Conservation (phyloP, 2,113 vertebrate species). For the Elephantulus edwardii region DNA sequence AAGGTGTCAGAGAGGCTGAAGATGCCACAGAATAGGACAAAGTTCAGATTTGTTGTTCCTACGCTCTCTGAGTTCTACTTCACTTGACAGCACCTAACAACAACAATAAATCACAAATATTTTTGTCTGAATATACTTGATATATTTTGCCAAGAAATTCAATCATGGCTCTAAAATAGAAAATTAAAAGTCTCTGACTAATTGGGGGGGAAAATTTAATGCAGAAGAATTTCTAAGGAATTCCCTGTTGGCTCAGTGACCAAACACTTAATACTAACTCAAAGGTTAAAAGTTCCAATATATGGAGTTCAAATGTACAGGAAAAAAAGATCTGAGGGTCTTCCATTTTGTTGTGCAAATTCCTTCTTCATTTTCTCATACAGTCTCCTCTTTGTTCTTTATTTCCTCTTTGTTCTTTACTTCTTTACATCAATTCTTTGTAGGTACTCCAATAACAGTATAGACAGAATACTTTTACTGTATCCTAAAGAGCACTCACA, state of each 20-base stretch:
- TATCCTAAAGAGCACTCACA: not conserved
- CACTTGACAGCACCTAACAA: too few relatives aligned
- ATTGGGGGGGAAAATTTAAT: too few relatives aligned
- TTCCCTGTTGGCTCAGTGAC: not conserved
- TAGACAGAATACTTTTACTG: conserved; percentile 7
- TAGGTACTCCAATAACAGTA: not conserved
- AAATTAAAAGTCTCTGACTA: not conserved
- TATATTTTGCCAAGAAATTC: not conserved
- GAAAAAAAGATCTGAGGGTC: not conserved
- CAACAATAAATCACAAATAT: not conserved
- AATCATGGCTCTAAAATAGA: not conserved
- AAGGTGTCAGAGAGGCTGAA: too few relatives aligned
- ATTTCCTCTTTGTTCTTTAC: too few relatives aligned
- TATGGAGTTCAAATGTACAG: too few relatives aligned
- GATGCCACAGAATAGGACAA: too few relatives aligned
- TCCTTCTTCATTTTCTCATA: not conserved
- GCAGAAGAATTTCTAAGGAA: too few relatives aligned
- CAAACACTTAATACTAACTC: too few relatives aligned
- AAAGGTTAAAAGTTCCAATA: too few relatives aligned
- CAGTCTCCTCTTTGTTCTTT: not conserved
- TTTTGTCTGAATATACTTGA: not conserved
- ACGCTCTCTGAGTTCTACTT: too few relatives aligned
- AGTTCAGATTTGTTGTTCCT: too few relatives aligned
- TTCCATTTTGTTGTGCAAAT: not conserved
- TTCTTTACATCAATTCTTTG: not conserved